Evolutionary conservation across 2,888 invertebrate genomes (phyloP).

Genomic region (Lobophora halterata): DNA sequence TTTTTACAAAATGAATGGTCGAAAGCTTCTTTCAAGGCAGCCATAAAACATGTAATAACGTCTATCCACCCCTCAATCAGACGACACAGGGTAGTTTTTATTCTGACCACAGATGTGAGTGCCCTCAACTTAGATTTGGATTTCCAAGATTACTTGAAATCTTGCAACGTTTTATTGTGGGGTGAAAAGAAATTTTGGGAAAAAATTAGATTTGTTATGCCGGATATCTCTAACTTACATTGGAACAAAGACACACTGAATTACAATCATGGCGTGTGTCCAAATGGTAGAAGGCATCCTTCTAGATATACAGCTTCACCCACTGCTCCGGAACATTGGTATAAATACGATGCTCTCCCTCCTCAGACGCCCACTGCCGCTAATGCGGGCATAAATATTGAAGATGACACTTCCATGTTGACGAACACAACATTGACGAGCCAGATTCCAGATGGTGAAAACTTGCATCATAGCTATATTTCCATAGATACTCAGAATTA

Average conservation of each 20-base stretch:
- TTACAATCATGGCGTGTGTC: slow-evolving; percentile 76
- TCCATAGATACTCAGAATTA: slow-evolving; percentile 82
- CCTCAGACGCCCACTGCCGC: slow-evolving; percentile 76
- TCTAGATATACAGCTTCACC: slow-evolving; percentile 87
- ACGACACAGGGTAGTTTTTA: slow-evolving; percentile 81
- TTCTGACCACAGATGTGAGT: slow-evolving; percentile 83
- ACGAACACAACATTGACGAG: slow-evolving; percentile 82
- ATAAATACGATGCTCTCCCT: slow-evolving; percentile 83
- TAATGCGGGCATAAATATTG: slow-evolving; percentile 75
- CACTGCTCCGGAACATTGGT: slow-evolving; percentile 86
- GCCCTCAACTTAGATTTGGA: slow-evolving; percentile 88
- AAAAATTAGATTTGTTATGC: slow-evolving; percentile 90
- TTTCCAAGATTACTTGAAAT: slow-evolving; percentile 85
- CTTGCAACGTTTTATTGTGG: slow-evolving; percentile 87
- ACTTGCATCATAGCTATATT: slow-evolving; percentile 85
- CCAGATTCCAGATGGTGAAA: slow-evolving; percentile 83
- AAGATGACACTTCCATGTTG: slow-evolving; percentile 82
- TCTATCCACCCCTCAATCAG: slow-evolving; percentile 83
- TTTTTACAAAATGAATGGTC: slow-evolving; percentile 93
- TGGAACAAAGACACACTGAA: slow-evolving; percentile 81
- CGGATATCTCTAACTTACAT: slow-evolving; percentile 84
- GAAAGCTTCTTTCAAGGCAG: slow-evolving; percentile 89
- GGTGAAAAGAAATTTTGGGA: slow-evolving; percentile 95
- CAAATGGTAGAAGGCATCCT: slow-evolving; percentile 80
- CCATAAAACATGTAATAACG: slow-evolving; percentile 86